Evolutionary conservation across 1,140 invertebrate genomes (phyloP).

Genomic region (Bombyx mori): DNA sequence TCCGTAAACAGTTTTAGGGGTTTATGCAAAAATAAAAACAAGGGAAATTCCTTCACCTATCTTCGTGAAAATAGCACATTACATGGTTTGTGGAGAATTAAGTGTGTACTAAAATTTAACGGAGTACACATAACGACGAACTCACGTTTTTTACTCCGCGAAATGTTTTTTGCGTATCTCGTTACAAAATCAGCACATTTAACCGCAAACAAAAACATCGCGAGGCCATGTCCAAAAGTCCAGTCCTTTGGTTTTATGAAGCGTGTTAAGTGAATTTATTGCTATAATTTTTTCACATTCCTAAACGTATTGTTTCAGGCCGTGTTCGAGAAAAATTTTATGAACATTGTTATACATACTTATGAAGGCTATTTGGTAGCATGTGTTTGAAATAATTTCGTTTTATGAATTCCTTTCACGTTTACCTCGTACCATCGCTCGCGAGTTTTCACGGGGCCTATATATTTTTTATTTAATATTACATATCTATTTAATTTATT

Average conservation of each 20-base stretch:
- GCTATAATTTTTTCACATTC: slow-evolving; percentile 36
- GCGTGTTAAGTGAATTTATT: slow-evolving; percentile 38
- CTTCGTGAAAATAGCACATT: slow-evolving; percentile 14
- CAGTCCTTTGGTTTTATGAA: slow-evolving; percentile 33
- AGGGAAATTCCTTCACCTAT: slow-evolving; percentile 1
- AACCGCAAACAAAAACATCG: slow-evolving; percentile 8
- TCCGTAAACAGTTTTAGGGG: too few species aligned
- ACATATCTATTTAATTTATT: too few species aligned
- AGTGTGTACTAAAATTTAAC: slow-evolving; percentile 15
- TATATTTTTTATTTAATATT: too few species aligned
- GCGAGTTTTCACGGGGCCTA: too few species aligned
- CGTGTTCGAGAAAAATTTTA: slow-evolving; percentile 18
- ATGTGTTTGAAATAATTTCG: slow-evolving; percentile 18
- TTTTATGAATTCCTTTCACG: slow-evolving; percentile 14
- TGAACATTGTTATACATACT: slow-evolving; percentile 17
- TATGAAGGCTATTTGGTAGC: slow-evolving; percentile 9
- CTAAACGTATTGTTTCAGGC: slow-evolving; percentile 22
- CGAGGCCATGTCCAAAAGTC: slow-evolving; percentile 24
- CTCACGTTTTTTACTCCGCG: slow-evolving; percentile 10
- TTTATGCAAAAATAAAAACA: too few species aligned
- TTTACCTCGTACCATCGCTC: too few species aligned
- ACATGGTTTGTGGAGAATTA: slow-evolving; percentile 13
- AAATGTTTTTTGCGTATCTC: slow-evolving; percentile 2
- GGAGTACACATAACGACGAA: slow-evolving; percentile 9
- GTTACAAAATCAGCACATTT: slow-evolving; percentile 2